Base-by-base conservation (phyloP, 1,140 invertebrate species). In the Micrasema longulum region DNA sequence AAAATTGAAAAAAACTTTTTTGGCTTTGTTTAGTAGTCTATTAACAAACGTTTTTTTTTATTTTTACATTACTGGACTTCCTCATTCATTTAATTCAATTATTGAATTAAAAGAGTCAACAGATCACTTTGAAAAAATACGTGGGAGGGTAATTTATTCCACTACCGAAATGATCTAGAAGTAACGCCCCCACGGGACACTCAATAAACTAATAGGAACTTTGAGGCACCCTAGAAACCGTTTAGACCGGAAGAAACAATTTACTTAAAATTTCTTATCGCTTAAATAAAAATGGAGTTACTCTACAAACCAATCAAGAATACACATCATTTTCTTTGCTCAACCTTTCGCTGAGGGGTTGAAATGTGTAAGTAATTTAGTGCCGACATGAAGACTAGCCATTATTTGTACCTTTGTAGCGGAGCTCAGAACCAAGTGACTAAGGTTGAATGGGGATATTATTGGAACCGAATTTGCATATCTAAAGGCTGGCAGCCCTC, bases 391-490 rank as follows among this genome's bases (percentile, higher is more conserved):
- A 7, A 69, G n/a, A 26, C 18, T 31, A 68, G 20, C 11, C 65
- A 3, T n/a, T n/a, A 7, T 55, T 20, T 53, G 20, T 18, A 69
- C 52, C 41, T 20, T 69, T 45, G 43, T 65, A 66, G 63, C 36
- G 22, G n/a, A 66, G 73, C 18, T 35, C 65, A 65, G 67, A 75
- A 64, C 35, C 43, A 20, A 43, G 31, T 36, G 69, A 20, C 69
- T 41, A 50, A 16, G 48, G 43, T 36, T 69, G 66, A 73, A 69
- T 66, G 52, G 60, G 67, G 72, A 60, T 72, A 66, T 69, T 75
- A 75, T 75, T 72, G 74, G 70, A 75, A 70, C 72, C 20, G 50
- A 66, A 72, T 75, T 75, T 72, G 74, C 74, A 75, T 75, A 75
- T 72, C 69, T 65, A 72, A 75, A 75, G 69, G 71, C 65, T 71